Percentiles rank a stretch among this genome's conserved stretches.
These are phyloP conservation scores for Drosophila burlai DNA, from an alignment of 1,140 invertebrate genomes.

Conservation along the genomic window DNA sequence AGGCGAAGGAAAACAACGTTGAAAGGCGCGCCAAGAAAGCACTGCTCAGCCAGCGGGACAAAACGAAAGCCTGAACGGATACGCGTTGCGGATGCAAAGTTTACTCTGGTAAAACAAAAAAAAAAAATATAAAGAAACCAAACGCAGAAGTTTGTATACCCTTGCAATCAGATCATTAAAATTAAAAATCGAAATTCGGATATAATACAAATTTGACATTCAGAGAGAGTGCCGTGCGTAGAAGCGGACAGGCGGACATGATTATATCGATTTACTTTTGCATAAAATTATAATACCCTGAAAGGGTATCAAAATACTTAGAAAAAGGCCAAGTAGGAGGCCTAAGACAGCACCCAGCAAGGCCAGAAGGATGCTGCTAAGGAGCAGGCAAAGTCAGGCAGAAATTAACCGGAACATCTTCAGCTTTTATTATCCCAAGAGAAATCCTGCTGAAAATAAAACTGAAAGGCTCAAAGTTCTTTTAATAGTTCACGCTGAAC, in stretches of 20 bases:
- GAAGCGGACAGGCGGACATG: too few species aligned
- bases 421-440: background rate
- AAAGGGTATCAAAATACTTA: background rate
- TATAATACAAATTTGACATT: too few species aligned
- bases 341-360: conserved; percentile 10
- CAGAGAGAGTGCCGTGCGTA: too few species aligned
- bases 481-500: background rate
- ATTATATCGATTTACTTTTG: too few species aligned
- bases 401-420: conserved; percentile 62
- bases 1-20: conserved; percentile 54
- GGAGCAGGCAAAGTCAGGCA: conserved; percentile 49
- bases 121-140: too few species aligned
- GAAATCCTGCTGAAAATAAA: background rate
- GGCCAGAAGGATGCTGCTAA: conserved; percentile 3
- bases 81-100: conserved; percentile 78
- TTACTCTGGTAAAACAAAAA: conserved; percentile 64
- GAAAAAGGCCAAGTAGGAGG: conserved; percentile 15
- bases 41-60: conserved; percentile 66
- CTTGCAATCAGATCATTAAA: too few species aligned
- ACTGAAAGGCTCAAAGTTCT: background rate
- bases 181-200: too few species aligned
- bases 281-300: too few species aligned
- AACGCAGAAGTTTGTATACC: too few species aligned
- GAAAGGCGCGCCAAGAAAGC: conserved; percentile 65
- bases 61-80: conserved; percentile 77